Conservation (phyloP, 2,113 vertebrate species). For the Pterocles burchelli region DNA sequence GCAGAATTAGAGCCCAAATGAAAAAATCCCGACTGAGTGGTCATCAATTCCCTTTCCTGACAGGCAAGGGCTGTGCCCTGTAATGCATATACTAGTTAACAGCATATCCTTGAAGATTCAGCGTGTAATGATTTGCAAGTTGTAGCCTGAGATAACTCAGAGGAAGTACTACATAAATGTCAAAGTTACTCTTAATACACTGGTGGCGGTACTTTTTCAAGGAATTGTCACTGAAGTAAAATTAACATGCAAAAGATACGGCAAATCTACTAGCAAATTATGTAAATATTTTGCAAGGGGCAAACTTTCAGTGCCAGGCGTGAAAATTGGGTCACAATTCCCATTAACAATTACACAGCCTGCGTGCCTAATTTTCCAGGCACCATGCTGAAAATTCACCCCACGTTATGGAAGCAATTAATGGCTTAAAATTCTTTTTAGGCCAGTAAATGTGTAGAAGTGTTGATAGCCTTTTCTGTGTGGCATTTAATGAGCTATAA, state of each 20-base stretch:
- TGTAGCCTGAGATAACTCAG: constrained; percentile 48
- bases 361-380: constrained; percentile 71
- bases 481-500: constrained; percentile 65
- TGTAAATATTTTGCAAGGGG: constrained; percentile 75
- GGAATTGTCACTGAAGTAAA: constrained; percentile 57
- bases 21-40: neutral
- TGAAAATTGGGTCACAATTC: constrained; percentile 74
- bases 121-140: constrained; percentile 34
- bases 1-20: neutral
- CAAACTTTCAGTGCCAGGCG: constrained; percentile 69
- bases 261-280: constrained; percentile 71
- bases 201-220: constrained; percentile 44
- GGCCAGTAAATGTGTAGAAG: constrained; percentile 64
- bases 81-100: constrained; percentile 2
- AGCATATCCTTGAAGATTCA: neutral
- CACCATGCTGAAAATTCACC: constrained; percentile 71
- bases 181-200: constrained; percentile 45
- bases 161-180: constrained; percentile 50
- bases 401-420: constrained; percentile 71
- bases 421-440: constrained; percentile 71
- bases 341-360: constrained; percentile 71
- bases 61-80: neutral
- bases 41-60: constrained; percentile 8
- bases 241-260: constrained; percentile 68
- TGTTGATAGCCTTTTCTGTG: constrained; percentile 68